A percentile compares a stretch with the other conserved stretches of the same genome.
phyloP scores from a whole-genome alignment of 1,140 invertebrate genomes.

The Brachionus rubens region DNA sequence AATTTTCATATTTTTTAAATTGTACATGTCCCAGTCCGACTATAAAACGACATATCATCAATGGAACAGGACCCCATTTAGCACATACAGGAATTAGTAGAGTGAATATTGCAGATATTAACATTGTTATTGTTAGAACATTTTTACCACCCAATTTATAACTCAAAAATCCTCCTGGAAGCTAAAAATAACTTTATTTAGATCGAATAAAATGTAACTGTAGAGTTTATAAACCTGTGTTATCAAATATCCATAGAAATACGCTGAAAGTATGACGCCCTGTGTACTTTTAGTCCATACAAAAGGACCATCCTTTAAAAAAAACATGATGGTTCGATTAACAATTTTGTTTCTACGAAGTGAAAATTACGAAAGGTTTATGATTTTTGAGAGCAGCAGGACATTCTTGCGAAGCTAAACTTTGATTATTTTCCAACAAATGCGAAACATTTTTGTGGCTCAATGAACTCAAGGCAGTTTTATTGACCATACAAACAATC shows the following conservation, averaged over 20 bases:
- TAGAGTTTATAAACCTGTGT: constrained; percentile 52
- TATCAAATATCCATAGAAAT: constrained; percentile 60
- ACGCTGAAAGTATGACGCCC: constrained; percentile 56
- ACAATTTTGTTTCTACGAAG: no score
- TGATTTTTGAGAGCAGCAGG: neutral
- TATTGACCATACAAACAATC: constrained; percentile 75
- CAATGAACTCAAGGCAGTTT: constrained; percentile 48
- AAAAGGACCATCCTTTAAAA: constrained; percentile 55
- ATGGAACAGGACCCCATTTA: neutral
- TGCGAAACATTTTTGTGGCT: neutral
- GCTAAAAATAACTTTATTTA: neutral
- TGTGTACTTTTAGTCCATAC: constrained; percentile 56
- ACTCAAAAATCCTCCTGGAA: constrained; percentile 27
- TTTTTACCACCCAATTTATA: constrained; percentile 38
- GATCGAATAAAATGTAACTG: neutral
- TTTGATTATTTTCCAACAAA: no score
- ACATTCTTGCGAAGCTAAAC: neutral
- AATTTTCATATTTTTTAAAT: neutral
- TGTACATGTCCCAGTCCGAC: constrained; percentile 34
- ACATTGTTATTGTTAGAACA: constrained; percentile 23
- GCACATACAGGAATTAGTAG: constrained; percentile 9
- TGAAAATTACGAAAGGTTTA: neutral
- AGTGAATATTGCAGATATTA: constrained; percentile 35
- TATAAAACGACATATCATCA: constrained; percentile 43
- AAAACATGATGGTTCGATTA: neutral